phyloP scores from a whole-genome alignment of 2,797 vertebrate species.

The Trachops cirrhosus region DNA sequence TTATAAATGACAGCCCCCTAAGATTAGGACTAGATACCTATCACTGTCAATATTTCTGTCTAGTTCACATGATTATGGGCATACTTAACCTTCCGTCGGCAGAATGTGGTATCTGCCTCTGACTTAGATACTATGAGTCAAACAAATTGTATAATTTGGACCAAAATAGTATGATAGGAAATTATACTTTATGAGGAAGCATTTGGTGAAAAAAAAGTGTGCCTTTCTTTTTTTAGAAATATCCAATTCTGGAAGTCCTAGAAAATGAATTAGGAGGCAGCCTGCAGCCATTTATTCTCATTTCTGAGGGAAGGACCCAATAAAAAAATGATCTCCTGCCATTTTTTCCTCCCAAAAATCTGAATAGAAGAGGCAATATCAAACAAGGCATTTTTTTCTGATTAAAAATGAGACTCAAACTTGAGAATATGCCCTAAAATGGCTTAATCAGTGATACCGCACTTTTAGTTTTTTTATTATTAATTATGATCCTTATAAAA shows the following conservation, averaged over 20 bases:
- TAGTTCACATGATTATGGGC: neutral
- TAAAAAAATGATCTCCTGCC: neutral
- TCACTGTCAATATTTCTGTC: neutral
- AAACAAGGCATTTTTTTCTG: neutral
- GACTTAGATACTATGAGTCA: neutral
- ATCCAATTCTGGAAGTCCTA: neutral
- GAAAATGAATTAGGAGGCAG: neutral
- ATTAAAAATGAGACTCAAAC: neutral
- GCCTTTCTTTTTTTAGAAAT: neutral
- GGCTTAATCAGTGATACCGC: neutral
- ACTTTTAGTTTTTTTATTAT: neutral
- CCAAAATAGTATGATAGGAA: neutral
- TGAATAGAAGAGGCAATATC: slow-evolving; percentile 11
- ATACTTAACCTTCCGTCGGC: neutral
- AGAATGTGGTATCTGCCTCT: neutral
- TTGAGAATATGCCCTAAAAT: neutral
- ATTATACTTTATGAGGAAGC: neutral
- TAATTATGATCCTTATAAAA: neutral
- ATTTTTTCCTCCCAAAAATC: neutral
- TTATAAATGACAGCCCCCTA: neutral
- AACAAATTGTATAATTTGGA: neutral
- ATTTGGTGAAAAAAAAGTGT: neutral
- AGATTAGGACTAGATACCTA: neutral
- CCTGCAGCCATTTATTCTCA: neutral
- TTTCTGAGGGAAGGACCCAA: neutral